Evolutionary conservation across 2,113 vertebrate species (phyloP), one percentile per base, ranked within the genome.

Genomic region (Chionomys nivalis): DNA sequence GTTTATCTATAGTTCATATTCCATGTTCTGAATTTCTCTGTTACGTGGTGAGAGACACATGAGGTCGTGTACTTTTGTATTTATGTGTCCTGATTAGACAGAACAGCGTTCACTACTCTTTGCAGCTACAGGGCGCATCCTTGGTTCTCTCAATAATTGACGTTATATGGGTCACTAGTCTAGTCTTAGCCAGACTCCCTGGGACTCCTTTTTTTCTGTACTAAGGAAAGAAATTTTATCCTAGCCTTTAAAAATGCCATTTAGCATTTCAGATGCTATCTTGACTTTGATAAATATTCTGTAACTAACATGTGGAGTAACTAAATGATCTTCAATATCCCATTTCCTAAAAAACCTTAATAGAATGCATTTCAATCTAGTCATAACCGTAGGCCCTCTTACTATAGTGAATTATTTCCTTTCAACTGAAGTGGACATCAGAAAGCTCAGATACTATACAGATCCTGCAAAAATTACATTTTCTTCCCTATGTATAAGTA

Each of bases 251-350:
- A 90, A 90, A 85, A 52, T 49, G 1, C 16, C 47, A 33, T 42
- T 93, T 93, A 91, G 77, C 49, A 90, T 92, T 94, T 95, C 52
- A 93, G 10, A 79, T 13, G 87, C 49, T 72, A 39, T 83, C 91
- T 93, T 94, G 73, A 91, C 78, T 94, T 92, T 88, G 70, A 75
- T 95, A 76, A 88, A 75, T 90, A 85, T 26, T 28, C 52, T 92
- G 9, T 86, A 91, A 76, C 81, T 55, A 55, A 92, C 49, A 58
- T 39, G 5, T 78, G n/a, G 90, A 92, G 28, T 94, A 87, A 90
- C 12, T 81, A 86, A 66, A 81, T 94, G 94, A 90, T 96, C 63
- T 91, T 26, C n/a, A 47, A 23, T 14, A 23, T 13, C 58, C 42
- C 9, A 33, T 96, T 55, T 82, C 44, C 52, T 81, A 28, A 55